Base-by-base conservation (phyloP, 1,140 invertebrate genomes). In the Copidosoma floridanum region DNA sequence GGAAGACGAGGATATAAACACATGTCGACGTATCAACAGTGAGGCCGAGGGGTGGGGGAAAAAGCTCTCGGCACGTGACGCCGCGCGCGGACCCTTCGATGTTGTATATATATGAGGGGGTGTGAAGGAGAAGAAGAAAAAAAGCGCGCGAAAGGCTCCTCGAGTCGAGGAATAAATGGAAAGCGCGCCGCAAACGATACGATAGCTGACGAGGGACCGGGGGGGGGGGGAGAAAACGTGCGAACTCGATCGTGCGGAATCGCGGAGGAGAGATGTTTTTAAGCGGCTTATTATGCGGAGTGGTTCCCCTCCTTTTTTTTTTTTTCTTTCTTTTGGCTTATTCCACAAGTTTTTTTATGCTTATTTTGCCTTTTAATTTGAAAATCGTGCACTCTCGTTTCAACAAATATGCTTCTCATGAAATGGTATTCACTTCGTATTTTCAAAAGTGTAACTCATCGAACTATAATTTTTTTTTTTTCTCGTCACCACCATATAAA, bases 171-270 rank as follows among this genome's bases (percentile, higher is more conserved):
- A n/a, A n/a, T n/a, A n/a, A 70, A 69, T 69, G 61, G 64, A 69
- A 65, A 58, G 63, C 60, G 64, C 63, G 69, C 57, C 60, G 38
- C 58, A 44, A 61, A 21, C 38, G 10, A 27, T 7, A 24, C 44
- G 3, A 47, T 3, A 43, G 16, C 7, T 1, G 32, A 26, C 6
- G 27, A 48, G 14, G n/a, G 11, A 6, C 14, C 4, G 32, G 24
- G 6, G 32, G 24, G 26, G 24, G 40, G 14, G 32, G 10, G 24
- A 48, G 3, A 29, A 3, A 10, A 2, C 26, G 46, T 16, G 46
- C 11, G 14, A 48, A 10, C 2, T 3, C 26, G 24, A 48, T 14
- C 11, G 24, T 27, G 26, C 26, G 24, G 14, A n/a, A 29, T 14
- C 26, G 18, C 26, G n/a, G 5, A 26, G 27, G 16, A 20, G 16